These are phyloP conservation scores for Bombus confusus DNA, from an alignment of 1,140 invertebrate genomes.

Conservation along the genomic window DNA sequence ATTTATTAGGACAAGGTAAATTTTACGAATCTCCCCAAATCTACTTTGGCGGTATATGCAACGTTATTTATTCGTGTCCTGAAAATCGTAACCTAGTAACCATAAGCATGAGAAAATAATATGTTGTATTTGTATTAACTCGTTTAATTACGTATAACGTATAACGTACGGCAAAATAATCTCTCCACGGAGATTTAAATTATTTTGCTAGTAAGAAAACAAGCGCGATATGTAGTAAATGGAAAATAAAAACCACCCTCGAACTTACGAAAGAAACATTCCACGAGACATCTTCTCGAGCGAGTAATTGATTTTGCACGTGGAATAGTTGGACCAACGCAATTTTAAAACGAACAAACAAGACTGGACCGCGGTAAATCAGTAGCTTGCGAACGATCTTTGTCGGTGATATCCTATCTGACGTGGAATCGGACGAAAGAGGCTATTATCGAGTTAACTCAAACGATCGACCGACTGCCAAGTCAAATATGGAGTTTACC, in stretches of 20 bases:
- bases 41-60: fast-evolving
- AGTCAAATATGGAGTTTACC: slow-evolving; percentile 18
- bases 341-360: not conserved
- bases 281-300: not conserved
- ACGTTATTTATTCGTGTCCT: not conserved
- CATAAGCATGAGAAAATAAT: no score
- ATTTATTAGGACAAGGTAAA: no score
- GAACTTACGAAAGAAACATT: not conserved
- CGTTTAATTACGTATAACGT: not conserved
- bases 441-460: slow-evolving; percentile 12
- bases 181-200: no score
- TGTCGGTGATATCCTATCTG: slow-evolving; percentile 14
- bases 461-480: not conserved
- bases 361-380: not conserved
- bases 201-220: no score
- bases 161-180: no score
- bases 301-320: not conserved
- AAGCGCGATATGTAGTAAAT: not conserved
- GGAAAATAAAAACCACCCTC: not conserved
- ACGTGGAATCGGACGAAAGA: not conserved
- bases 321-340: not conserved
- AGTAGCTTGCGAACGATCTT: not conserved
- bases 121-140: not conserved
- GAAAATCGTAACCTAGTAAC: no score
- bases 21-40: not conserved